phyloP scores from a whole-genome alignment of 2,113 vertebrate species.

The Scytalopus superciliaris region DNA sequence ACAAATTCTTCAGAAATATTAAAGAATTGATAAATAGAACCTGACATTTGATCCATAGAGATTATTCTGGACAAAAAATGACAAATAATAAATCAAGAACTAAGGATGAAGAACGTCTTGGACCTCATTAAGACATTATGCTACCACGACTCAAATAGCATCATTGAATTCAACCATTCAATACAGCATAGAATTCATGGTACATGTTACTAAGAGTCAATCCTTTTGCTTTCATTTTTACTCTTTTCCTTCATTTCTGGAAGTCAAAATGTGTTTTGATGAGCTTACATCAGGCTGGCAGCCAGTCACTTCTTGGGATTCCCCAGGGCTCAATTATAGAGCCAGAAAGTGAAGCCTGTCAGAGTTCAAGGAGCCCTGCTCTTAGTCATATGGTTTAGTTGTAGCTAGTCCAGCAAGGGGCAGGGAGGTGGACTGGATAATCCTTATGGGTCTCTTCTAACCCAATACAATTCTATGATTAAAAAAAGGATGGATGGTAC shows the following conservation, averaged over 20 bases:
- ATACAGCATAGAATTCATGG: not conserved
- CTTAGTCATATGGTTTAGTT: not conserved
- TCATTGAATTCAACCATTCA: not conserved
- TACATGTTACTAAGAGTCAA: not conserved
- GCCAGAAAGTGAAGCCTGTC: not conserved
- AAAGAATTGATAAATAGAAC: not conserved
- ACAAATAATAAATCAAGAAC: not conserved
- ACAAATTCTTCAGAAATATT: not conserved
- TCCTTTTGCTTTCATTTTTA: not conserved
- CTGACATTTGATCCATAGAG: not conserved
- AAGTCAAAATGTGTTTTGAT: not conserved
- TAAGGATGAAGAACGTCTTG: not conserved
- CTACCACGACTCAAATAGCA: not conserved
- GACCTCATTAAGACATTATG: not conserved
- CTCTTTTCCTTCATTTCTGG: not conserved
- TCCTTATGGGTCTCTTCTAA: not conserved
- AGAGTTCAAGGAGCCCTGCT: not conserved
- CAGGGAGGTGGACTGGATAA: rapidly evolving
- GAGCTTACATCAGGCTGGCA: not conserved
- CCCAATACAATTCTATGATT: not conserved
- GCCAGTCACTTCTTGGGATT: not conserved
- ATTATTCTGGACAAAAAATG: not conserved
- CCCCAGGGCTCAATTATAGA: not conserved
- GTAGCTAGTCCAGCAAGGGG: not conserved
- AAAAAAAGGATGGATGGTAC: not conserved